A percentile compares a stretch with the other conserved stretches of the same genome.
These are phyloP conservation scores for Dipodomys spectabilis DNA, from an alignment of 2,113 vertebrate species.

Conservation along the genomic window DNA sequence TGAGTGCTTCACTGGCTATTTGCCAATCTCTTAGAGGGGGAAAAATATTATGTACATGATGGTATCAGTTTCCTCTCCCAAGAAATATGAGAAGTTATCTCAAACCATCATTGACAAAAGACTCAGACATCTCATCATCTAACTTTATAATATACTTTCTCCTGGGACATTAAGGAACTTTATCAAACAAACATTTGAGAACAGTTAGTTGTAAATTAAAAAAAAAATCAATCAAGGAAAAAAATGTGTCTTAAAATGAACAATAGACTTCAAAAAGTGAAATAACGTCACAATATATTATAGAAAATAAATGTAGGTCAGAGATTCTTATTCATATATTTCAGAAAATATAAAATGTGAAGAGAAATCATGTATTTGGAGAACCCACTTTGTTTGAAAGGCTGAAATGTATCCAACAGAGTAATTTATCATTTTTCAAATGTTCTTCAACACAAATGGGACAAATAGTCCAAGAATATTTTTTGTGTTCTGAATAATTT, in stretches of 20 bases:
- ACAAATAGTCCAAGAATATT: background rate
- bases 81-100: conserved; percentile 66
- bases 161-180: conserved; percentile 30
- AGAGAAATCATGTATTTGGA: background rate
- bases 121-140: conserved; percentile 67
- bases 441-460: background rate
- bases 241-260: background rate
- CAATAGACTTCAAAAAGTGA: background rate
- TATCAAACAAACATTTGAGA: conserved; percentile 60
- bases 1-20: conserved; percentile 68
- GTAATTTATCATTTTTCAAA: background rate
- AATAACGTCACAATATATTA: background rate
- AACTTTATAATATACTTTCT: conserved; percentile 64
- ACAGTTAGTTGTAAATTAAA: conserved; percentile 42
- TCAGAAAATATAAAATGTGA: background rate
- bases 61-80: conserved; percentile 66
- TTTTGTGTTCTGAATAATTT: background rate
- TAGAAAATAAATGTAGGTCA: background rate
- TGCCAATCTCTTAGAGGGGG: conserved; percentile 53
- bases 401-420: background rate
- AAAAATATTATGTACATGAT: conserved; percentile 42
- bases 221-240: conserved; percentile 17
- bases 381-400: background rate
- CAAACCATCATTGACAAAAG: conserved; percentile 60
- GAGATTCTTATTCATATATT: background rate